Evolutionary conservation across 2,797 vertebrate genomes (phyloP), one percentile per base, ranked within the genome.

Genomic region (Takifugu rubripes): DNA sequence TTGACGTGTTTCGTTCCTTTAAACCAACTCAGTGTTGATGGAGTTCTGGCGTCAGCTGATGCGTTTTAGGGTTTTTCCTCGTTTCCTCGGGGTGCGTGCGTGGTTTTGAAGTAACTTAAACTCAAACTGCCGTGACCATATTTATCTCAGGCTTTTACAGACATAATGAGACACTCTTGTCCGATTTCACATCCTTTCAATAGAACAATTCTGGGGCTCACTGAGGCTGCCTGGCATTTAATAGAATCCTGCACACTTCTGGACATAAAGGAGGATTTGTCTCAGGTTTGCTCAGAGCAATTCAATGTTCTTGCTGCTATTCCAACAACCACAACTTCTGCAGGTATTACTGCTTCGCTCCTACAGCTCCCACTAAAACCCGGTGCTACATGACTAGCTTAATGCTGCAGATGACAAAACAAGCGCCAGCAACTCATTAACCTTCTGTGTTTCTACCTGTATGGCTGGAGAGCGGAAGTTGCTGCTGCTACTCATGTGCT

Each of bases 241-340:
- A 73, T 59, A 59, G 61, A 78, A 59, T 65, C 75, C 63, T 53
- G 44, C 75, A 52, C 77, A 68, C 77, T 79, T 81, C 80, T 68
- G 42, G 68, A 66, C 52, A 61, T 75, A 70, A 52, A 78, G 76
- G 75, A 75, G 81, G 81, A 84, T 84, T 83, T 73, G 79, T 86
- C 88, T 89, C 88, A 88, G 88, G 88, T 87, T 84, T 77, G 82
- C 86, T 86, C 79, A 64, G 79, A 85, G 84, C 79, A 83, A 81
- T 77, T 80, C 76, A 83, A 77, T 72, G 45, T 75, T 68, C 82
- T 84, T 87, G 86, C 86, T 88, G 86, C 86, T 88, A 87, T 75
- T 84, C 79, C 83, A 84, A 78, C 64, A 68, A 75, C 66, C 57
- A 77, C 73, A 56, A 54, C 63, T 65, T 66, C 68, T 61, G 70